These are phyloP conservation scores for Corella eumyota DNA, from an alignment of 23 tunicate species.

Conservation along the genomic window DNA sequence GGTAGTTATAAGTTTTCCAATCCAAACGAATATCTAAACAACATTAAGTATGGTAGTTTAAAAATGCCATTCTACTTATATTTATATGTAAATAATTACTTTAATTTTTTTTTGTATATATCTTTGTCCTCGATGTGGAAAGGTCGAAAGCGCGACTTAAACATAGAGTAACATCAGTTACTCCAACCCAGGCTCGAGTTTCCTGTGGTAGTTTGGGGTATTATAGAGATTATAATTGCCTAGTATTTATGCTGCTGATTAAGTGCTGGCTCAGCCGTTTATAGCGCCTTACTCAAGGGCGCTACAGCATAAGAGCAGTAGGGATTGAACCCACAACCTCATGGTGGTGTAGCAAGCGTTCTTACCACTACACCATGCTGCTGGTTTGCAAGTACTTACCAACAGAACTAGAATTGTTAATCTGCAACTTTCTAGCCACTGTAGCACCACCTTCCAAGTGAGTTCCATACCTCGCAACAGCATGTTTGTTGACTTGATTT, in stretches of 20 bases:
- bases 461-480: conserved; percentile 63
- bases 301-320: background rate
- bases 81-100: too few species aligned
- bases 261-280: too few species aligned
- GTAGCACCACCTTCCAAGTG: conserved; percentile 56
- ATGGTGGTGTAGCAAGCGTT: background rate
- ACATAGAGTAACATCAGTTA: too few species aligned
- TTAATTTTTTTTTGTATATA: too few species aligned
- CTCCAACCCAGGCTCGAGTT: too few species aligned
- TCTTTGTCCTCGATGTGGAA: too few species aligned
- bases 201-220: too few species aligned
- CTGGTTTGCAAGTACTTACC: conserved; percentile 14
- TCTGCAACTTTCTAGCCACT: conserved; percentile 40
- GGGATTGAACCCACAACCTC: background rate
- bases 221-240: too few species aligned
- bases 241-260: too few species aligned
- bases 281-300: too few species aligned
- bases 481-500: conserved; percentile 17
- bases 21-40: conserved; percentile 62
- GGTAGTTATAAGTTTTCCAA: conserved; percentile 55
- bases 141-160: too few species aligned
- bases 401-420: conserved; percentile 43
- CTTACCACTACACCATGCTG: background rate
- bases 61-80: too few species aligned
- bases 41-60: background rate